Conservation (phyloP, 2,113 vertebrate species). For the Balaenoptera acutorostrata region DNA sequence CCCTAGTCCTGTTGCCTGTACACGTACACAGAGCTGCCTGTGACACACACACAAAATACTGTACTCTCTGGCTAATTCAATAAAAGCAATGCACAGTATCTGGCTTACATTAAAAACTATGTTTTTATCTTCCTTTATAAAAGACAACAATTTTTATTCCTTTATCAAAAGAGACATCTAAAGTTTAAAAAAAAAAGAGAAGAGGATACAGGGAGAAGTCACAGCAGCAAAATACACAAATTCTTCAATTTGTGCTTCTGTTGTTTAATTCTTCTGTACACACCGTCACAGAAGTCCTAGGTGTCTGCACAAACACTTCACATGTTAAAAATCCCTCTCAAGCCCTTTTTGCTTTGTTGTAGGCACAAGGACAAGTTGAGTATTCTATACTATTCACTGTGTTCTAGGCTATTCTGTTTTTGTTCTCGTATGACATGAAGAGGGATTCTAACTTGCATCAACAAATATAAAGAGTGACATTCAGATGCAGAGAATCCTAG, state of each 20-base stretch:
- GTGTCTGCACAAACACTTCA: constrained; percentile 27
- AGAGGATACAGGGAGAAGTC: neutral
- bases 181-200: neutral
- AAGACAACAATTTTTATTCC: constrained; percentile 14
- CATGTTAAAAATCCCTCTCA: neutral
- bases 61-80: neutral
- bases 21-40: neutral
- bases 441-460: constrained; percentile 19
- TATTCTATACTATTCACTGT: neutral
- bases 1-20: neutral
- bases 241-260: constrained; percentile 37
- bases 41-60: neutral
- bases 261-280: constrained; percentile 25
- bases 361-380: constrained; percentile 10
- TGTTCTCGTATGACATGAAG: constrained; percentile 31
- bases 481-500: constrained; percentile 27
- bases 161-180: neutral
- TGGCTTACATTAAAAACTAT: neutral
- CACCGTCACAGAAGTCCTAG: constrained; percentile 9
- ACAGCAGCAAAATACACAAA: neutral
- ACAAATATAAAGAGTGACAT: constrained; percentile 13
- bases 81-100: neutral
- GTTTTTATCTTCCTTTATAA: constrained; percentile 5
- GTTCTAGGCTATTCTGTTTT: constrained; percentile 41
- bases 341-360: constrained; percentile 9